Percentiles rank a stretch among this genome's conserved stretches.
Conservation (phyloP, 2,797 vertebrate species). For the Xiphophorus birchmanni region DNA sequence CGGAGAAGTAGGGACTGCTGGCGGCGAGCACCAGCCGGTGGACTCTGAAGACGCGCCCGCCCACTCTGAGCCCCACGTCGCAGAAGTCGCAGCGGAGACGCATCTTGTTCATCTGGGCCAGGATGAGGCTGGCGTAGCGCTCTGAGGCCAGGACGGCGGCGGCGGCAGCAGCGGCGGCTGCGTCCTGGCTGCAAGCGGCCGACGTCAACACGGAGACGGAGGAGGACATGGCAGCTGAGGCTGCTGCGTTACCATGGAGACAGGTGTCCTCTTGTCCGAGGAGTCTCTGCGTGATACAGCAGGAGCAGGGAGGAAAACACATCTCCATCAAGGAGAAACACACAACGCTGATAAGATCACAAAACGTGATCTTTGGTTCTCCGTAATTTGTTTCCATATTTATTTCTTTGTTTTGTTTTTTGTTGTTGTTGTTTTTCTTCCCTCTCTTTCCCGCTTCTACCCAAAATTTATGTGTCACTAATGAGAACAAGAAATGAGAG, state of each 20-base stretch:
- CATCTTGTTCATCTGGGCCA: slow-evolving; percentile 94
- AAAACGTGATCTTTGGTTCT: too few species aligned
- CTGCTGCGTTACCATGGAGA: slow-evolving; percentile 49
- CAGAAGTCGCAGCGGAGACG: slow-evolving; percentile 89
- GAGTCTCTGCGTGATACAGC: slow-evolving; percentile 19
- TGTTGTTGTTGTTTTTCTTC: too few species aligned
- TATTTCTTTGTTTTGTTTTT: too few species aligned
- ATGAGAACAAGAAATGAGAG: not conserved
- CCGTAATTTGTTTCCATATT: too few species aligned
- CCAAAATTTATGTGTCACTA: not conserved
- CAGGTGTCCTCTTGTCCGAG: slow-evolving; percentile 32
- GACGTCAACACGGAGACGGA: slow-evolving; percentile 53
- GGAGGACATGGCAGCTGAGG: slow-evolving; percentile 62
- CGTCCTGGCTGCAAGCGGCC: slow-evolving; percentile 14
- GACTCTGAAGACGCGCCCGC: slow-evolving; percentile 84
- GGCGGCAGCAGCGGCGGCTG: slow-evolving; percentile 44
- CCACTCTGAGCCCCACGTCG: slow-evolving; percentile 90
- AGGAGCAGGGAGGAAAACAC: slow-evolving; percentile 34
- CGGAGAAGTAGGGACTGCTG: slow-evolving; percentile 94
- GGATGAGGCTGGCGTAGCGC: slow-evolving; percentile 87
- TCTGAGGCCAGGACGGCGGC: slow-evolving; percentile 78
- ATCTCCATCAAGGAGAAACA: not conserved
- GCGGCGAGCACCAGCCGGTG: slow-evolving; percentile 94
- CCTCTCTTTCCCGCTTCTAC: too few species aligned
- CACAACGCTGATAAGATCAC: too few species aligned